Base-by-base conservation (phyloP, 2,888 invertebrate species). In the Nomada hirtipes region DNA sequence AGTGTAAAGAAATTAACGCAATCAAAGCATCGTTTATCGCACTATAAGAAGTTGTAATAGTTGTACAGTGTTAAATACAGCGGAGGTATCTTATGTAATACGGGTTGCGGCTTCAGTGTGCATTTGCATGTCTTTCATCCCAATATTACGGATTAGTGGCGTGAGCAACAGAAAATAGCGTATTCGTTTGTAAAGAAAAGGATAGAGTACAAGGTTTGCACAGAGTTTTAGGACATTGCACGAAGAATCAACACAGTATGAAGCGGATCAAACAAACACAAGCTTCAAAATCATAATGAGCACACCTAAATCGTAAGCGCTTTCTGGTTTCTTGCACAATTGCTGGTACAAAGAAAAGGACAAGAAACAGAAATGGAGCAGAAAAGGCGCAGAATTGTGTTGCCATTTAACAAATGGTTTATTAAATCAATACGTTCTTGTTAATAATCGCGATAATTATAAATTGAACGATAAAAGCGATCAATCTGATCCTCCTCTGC, bases 401-500 rank as follows among this genome's bases (percentile, higher is more conserved):
- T 44, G 15, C 63, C 29, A 52, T 76, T 52, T 29, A 23, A 18
- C 57, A 18, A 18, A 36, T 18, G 10, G 15, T 53, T 10, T 2
- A 36, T 42, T 29, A 4, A 4, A 53, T 55, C n/a, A 9, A 44
- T 15, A 20, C 18, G 29, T 44, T 26, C 29, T 20, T 26, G 3
- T 36, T 53, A n/a, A 44, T 26, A n/a, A 29, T 15, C 23, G 11
- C 4, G 26, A 55, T 3, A 13, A 26, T 57, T 50, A 42, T 20
- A 20, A 11, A 20, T 2, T 0, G 11, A 20, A 65, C 3, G 52
- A 47, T 60, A 63, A 11, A 26, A 36, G 7, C 29, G 42, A 29
- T 36, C n/a, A 44, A 23, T 76, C 13, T 59, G 44, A 77, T 79
- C 78, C 85, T 85, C 81, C 85, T 85, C 80, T 71, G 71, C 75